A percentile compares a stretch with the other conserved stretches of the same genome.
Conservation (phyloP, 2,797 vertebrate species). For the Malacoraja senta region DNA sequence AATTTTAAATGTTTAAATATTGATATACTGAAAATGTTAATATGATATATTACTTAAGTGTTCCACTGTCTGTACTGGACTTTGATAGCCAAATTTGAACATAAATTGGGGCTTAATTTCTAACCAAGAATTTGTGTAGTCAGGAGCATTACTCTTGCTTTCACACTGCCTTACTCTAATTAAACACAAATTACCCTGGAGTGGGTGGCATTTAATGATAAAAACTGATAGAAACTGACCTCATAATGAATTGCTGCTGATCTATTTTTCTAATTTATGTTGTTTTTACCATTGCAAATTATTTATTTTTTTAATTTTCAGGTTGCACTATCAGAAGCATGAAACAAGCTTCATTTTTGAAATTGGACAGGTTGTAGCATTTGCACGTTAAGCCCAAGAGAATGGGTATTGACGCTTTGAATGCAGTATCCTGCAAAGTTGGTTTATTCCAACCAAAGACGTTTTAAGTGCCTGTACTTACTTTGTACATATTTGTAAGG, state of each 20-base stretch:
- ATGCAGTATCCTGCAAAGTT: slow-evolving; percentile 86
- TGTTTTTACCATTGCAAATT: not conserved
- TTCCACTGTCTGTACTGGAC: not conserved
- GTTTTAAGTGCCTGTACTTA: slow-evolving; percentile 99
- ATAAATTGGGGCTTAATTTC: not conserved
- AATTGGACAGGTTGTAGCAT: slow-evolving; percentile 55
- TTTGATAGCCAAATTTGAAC: not conserved
- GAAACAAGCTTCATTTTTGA: slow-evolving; percentile 50
- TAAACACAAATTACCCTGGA: not conserved
- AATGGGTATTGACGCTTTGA: slow-evolving; percentile 74
- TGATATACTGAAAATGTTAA: not conserved
- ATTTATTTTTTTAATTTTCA: slow-evolving; percentile 49
- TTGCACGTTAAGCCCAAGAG: slow-evolving; percentile 76
- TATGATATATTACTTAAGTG: not conserved
- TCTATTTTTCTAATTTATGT: not conserved
- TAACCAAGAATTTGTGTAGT: not conserved
- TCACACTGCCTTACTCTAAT: not conserved
- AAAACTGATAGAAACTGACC: not conserved
- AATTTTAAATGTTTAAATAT: not conserved
- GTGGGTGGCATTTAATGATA: too few relatives aligned
- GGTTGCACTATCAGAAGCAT: slow-evolving; percentile 90
- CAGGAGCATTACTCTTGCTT: not conserved
- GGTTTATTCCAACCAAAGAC: slow-evolving; percentile 99
- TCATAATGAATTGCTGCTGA: not conserved
- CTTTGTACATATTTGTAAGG: slow-evolving; percentile 92